Evolutionary conservation across 1,140 invertebrate species (phyloP).

Genomic region (Cheumatopsyche charites): DNA sequence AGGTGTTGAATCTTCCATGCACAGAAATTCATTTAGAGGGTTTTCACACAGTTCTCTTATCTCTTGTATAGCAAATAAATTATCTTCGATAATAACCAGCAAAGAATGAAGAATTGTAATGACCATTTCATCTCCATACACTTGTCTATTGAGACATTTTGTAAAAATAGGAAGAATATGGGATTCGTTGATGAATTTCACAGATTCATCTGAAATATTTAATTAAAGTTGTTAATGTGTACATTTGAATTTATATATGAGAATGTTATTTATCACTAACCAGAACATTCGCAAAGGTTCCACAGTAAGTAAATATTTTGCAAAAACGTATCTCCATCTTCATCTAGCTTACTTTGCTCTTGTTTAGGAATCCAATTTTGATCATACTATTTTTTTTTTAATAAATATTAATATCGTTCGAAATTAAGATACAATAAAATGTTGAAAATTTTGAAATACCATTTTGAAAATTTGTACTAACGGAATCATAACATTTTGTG

Average conservation of each 20-base stretch:
- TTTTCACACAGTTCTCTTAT: constrained; percentile 58
- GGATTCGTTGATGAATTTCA: constrained; percentile 71
- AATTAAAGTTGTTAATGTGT: constrained; percentile 46
- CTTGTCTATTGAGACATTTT: constrained; percentile 66
- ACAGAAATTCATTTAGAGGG: constrained; percentile 59
- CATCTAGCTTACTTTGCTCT: constrained; percentile 57
- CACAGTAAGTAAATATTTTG: constrained; percentile 71
- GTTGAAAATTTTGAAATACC: constrained; percentile 55
- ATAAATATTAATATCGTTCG: background rate
- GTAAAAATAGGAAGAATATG: constrained; percentile 67
- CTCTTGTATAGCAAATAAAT: constrained; percentile 61
- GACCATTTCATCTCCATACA: constrained; percentile 67
- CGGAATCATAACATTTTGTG: constrained; percentile 74
- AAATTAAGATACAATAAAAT: background rate
- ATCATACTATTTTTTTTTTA: constrained; percentile 51
- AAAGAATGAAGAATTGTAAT: constrained; percentile 69
- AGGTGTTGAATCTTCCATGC: constrained; percentile 54
- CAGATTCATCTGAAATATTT: constrained; percentile 68
- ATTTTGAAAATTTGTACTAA: constrained; percentile 67
- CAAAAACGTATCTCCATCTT: constrained; percentile 70
- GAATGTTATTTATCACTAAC: constrained; percentile 45
- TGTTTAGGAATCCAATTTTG: constrained; percentile 57
- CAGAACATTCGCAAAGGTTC: constrained; percentile 70
- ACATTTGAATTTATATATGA: background rate
- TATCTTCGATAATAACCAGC: constrained; percentile 72